Evolutionary conservation across 2,888 invertebrate species (phyloP).

Genomic region (Romanomermis culicivorax): DNA sequence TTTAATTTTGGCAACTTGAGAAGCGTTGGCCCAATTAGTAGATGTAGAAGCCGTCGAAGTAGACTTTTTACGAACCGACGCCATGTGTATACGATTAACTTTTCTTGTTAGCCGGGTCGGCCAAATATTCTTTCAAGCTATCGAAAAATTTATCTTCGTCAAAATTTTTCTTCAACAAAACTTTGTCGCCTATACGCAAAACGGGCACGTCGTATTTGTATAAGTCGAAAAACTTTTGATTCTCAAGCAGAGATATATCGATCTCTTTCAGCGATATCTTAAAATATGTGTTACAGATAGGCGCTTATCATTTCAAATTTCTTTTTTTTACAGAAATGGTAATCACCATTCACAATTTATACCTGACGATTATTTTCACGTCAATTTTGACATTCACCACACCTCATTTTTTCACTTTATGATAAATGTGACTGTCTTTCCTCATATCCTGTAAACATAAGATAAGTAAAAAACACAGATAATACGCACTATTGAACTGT

Average conservation of each 20-base stretch:
- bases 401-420: too few relatives aligned
- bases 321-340: constrained; percentile 9
- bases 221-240: constrained; percentile 25
- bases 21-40: too few relatives aligned
- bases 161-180: constrained; percentile 31
- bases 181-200: constrained; percentile 29
- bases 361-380: constrained; percentile 12
- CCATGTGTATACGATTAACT: neutral
- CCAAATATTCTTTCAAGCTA: constrained; percentile 9
- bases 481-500: too few relatives aligned
- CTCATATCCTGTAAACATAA: too few relatives aligned
- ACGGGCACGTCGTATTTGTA: constrained; percentile 34
- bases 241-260: constrained; percentile 25
- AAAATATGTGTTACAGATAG: too few relatives aligned
- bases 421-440: too few relatives aligned
- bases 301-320: constrained; percentile 15
- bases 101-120: neutral
- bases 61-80: too few relatives aligned
- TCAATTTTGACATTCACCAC: neutral
- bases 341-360: constrained; percentile 11
- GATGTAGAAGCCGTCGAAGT: too few relatives aligned
- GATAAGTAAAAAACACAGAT: too few relatives aligned
- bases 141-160: constrained; percentile 16
- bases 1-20: too few relatives aligned
- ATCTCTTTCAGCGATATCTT: constrained; percentile 23